phyloP scores from a whole-genome alignment of 2,113 vertebrate species.

The Macquaria ambigua region DNA sequence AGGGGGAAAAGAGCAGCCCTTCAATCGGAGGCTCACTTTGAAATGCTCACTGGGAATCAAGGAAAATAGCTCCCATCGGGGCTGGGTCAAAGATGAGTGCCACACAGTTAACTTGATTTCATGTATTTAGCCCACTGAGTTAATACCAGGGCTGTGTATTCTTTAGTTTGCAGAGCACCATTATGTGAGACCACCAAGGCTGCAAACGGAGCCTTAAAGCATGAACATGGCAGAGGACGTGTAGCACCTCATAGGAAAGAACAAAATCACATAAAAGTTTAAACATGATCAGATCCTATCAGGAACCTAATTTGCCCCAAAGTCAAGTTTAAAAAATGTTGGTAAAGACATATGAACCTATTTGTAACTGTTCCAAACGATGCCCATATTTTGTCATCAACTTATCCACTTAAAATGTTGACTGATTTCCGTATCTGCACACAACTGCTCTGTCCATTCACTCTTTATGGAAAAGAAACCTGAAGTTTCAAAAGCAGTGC shows the following conservation, averaged over 20 bases:
- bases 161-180: constrained; percentile 21
- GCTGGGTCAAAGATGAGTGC: constrained; percentile 47
- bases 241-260: not conserved
- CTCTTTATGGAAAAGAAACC: constrained; percentile 20
- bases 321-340: not conserved
- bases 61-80: constrained; percentile 24
- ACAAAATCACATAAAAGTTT: not conserved
- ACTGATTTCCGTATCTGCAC: not conserved
- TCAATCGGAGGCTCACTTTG: constrained; percentile 46
- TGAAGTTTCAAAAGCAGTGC: constrained; percentile 8
- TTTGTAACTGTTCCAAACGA: not conserved
- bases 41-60: constrained; percentile 38
- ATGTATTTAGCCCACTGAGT: constrained; percentile 52
- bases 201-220: constrained; percentile 9
- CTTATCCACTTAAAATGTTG: not conserved
- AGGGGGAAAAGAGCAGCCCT: constrained; percentile 37
- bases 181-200: constrained; percentile 47
- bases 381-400: not conserved
- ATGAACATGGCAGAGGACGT: not conserved
- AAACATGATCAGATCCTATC: not conserved
- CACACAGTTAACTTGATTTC: constrained; percentile 44
- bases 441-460: constrained; percentile 16
- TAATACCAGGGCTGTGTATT: constrained; percentile 37
- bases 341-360: not conserved
- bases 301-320: not conserved